Evolutionary conservation across 2,113 vertebrate genomes (phyloP).

Genomic region (Gallinago media): DNA sequence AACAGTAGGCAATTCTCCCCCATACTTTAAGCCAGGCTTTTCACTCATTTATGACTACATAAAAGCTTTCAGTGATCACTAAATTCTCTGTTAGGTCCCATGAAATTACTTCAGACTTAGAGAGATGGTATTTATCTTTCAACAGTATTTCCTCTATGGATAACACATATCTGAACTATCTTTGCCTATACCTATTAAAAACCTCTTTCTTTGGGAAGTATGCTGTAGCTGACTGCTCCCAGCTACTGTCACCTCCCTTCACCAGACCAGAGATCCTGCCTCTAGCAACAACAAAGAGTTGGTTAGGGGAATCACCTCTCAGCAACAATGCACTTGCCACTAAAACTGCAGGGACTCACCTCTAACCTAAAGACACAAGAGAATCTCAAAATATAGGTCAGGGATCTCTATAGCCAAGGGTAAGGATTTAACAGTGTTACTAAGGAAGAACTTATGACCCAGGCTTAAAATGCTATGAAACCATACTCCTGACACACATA

Average conservation of each 20-base stretch:
- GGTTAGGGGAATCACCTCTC: neutral
- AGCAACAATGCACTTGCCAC: neutral
- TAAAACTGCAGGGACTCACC: neutral
- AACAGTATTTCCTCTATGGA: neutral
- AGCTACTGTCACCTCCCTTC: neutral
- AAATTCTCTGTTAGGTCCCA: neutral
- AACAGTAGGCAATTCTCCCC: neutral
- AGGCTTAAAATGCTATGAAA: neutral
- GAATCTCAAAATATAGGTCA: neutral
- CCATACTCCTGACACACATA: neutral
- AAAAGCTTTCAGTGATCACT: neutral
- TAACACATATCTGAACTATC: neutral
- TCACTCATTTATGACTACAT: neutral
- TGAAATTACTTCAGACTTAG: neutral
- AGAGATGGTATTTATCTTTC: neutral
- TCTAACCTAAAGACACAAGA: neutral
- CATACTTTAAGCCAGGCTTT: neutral
- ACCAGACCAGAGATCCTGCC: neutral
- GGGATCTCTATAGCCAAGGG: accelerated
- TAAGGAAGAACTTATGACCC: neutral
- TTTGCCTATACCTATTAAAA: neutral
- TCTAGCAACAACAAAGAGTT: neutral
- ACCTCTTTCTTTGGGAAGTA: neutral
- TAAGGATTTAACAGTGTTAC: neutral
- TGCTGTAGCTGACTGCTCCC: neutral